These are phyloP conservation scores for Agapostemon virescens DNA, from an alignment of 2,888 invertebrate species.

Conservation along the genomic window DNA sequence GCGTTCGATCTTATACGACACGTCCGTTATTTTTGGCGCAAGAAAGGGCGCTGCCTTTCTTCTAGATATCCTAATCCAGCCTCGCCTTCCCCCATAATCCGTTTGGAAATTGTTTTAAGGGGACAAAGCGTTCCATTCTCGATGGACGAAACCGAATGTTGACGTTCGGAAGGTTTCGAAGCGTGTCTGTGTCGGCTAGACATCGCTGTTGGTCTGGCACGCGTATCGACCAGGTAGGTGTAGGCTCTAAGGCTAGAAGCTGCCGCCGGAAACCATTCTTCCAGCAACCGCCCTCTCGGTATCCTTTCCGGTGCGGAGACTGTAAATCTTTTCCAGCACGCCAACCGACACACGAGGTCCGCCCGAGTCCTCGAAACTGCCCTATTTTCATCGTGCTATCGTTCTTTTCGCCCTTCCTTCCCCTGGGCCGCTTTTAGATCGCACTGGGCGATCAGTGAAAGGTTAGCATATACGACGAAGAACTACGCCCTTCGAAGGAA, in stretches of 20 bases:
- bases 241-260: conserved; percentile 63
- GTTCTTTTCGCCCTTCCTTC: conserved; percentile 55
- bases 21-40: too few relatives aligned
- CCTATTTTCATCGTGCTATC: conserved; percentile 64
- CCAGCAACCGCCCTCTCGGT: conserved; percentile 72
- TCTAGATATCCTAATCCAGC: background rate
- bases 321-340: conserved; percentile 76
- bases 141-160: background rate
- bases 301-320: conserved; percentile 75
- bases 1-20: too few relatives aligned
- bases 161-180: background rate
- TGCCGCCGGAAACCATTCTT: conserved; percentile 77
- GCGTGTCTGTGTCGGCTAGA: conserved; percentile 20
- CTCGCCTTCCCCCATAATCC: background rate
- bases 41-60: background rate
- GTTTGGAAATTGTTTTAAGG: background rate
- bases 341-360: conserved; percentile 66
- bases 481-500: conserved; percentile 56
- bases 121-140: background rate
- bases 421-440: conserved; percentile 60
- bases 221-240: conserved; percentile 63
- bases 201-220: conserved; percentile 56
- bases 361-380: conserved; percentile 66
- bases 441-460: conserved; percentile 59
- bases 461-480: conserved; percentile 65